Conservation (phyloP, 2,888 invertebrate species). For the Phorcus lineatus region DNA sequence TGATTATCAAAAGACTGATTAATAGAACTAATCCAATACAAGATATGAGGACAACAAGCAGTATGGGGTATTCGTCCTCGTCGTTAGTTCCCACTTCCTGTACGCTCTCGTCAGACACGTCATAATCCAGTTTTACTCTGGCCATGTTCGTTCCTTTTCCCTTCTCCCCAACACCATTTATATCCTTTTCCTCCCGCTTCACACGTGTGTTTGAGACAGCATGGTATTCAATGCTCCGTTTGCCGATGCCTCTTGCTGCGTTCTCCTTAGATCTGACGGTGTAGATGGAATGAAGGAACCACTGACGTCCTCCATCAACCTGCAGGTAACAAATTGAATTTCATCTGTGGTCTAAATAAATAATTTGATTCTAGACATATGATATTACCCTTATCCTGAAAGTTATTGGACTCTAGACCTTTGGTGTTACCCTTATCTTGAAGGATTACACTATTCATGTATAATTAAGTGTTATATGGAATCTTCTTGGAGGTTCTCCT, state of each 20-base stretch:
- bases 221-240: constrained; percentile 35
- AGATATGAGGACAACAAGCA: constrained; percentile 58
- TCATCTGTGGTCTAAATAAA: neutral
- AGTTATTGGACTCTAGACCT: no score
- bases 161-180: constrained; percentile 48
- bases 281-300: constrained; percentile 71
- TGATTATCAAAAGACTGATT: constrained; percentile 50
- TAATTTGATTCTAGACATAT: neutral
- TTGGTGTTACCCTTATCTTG: no score
- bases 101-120: constrained; percentile 38
- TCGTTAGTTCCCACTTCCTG: constrained; percentile 48
- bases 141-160: constrained; percentile 69
- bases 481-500: no score
- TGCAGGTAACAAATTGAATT: constrained; percentile 41
- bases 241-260: constrained; percentile 40
- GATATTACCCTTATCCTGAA: neutral
- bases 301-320: constrained; percentile 66
- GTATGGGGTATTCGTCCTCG: constrained; percentile 40
- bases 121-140: constrained; percentile 50
- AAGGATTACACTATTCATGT: no score
- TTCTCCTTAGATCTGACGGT: constrained; percentile 54
- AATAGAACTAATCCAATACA: constrained; percentile 55
- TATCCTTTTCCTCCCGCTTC: constrained; percentile 50
- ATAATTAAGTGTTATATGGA: no score
- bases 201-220: neutral